These are phyloP conservation scores for Sycophaga agraensis DNA, from an alignment of 1,140 invertebrate genomes.

Conservation along the genomic window DNA sequence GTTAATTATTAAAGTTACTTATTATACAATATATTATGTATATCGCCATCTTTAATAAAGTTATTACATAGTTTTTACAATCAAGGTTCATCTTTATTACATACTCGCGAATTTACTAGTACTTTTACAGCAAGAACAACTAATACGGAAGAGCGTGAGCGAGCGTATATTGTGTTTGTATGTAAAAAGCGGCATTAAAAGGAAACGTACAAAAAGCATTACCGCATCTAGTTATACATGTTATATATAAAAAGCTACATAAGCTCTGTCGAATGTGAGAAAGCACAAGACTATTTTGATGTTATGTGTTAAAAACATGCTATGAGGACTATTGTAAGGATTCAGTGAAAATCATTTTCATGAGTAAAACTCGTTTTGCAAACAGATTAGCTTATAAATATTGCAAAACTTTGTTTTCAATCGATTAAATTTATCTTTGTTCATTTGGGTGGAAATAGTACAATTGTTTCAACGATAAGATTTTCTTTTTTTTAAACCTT, in stretches of 20 bases:
- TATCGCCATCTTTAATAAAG: too few species aligned
- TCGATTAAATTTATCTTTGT: too few species aligned
- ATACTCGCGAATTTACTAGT: conserved; percentile 1
- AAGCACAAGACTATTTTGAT: conserved; percentile 13
- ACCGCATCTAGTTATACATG: conserved; percentile 13
- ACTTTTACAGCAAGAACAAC: neutral
- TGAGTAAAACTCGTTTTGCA: conserved; percentile 7
- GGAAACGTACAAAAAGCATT: conserved; percentile 16
- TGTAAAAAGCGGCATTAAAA: conserved; percentile 18
- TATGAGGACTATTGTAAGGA: conserved; percentile 1
- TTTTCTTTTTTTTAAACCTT: neutral
- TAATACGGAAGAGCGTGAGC: conserved; percentile 1
- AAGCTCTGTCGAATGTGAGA: conserved; percentile 7
- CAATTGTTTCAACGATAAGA: neutral
- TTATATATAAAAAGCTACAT: conserved; percentile 6
- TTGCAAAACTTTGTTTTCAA: conserved; percentile 9
- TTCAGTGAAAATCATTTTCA: neutral
- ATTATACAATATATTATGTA: too few species aligned
- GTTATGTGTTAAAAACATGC: conserved; percentile 14
- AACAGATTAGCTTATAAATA: conserved; percentile 12
- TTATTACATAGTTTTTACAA: neutral
- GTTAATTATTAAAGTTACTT: too few species aligned
- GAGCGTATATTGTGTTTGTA: neutral
- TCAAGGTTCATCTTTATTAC: neutral
- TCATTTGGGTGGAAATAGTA: neutral